phyloP scores from a whole-genome alignment of 2,888 invertebrate species.

The Myathropa florea region DNA sequence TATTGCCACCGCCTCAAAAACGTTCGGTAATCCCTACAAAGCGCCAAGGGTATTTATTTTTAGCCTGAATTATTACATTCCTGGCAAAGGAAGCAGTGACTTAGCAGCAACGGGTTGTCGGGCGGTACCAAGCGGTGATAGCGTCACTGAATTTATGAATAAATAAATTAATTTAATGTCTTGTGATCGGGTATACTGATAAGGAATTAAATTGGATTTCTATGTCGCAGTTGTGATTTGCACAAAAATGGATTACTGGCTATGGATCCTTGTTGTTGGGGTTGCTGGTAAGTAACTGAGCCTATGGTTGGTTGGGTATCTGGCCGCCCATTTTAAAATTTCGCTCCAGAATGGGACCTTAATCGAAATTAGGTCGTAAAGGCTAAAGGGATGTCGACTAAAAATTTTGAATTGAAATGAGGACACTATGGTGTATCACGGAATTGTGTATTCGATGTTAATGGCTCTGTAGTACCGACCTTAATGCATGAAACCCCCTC shows the following conservation, averaged over 20 bases:
- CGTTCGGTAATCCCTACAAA: constrained; percentile 19
- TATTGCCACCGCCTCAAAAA: neutral
- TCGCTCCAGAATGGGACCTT: neutral
- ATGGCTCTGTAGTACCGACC: no score
- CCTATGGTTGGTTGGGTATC: neutral
- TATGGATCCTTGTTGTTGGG: constrained; percentile 56
- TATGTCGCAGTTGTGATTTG: constrained; percentile 22
- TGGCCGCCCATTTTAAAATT: neutral
- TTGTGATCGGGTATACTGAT: constrained; percentile 64
- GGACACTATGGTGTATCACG: neutral
- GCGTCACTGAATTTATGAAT: constrained; percentile 60
- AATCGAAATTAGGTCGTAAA: constrained; percentile 27
- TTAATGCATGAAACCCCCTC: neutral
- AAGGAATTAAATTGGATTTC: constrained; percentile 65
- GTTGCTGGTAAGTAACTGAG: constrained; percentile 50
- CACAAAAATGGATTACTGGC: constrained; percentile 63
- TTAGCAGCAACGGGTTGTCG: neutral
- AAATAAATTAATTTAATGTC: constrained; percentile 63
- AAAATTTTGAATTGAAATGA: constrained; percentile 1
- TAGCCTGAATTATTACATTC: constrained; percentile 30
- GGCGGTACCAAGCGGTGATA: constrained; percentile 34
- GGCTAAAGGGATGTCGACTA: neutral
- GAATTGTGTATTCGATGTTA: neutral
- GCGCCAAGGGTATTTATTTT: constrained; percentile 27
- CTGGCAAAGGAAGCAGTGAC: neutral